Percentiles rank a stretch among this genome's conserved stretches.
phyloP scores from a whole-genome alignment of 2,113 vertebrate species.

The Oreochromis aureus region DNA sequence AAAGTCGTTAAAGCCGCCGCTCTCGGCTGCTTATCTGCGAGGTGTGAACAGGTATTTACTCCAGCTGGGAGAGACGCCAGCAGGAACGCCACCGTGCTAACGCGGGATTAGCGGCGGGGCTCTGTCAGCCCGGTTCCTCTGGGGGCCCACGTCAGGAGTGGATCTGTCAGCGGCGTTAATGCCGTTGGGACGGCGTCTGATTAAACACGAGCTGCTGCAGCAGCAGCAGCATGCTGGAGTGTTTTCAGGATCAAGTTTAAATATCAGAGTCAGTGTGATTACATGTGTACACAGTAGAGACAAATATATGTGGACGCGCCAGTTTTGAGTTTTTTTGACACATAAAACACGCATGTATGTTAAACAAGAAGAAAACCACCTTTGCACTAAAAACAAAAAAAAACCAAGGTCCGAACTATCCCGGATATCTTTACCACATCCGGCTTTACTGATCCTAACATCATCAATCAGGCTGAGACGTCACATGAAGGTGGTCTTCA shows the following conservation, averaged over 20 bases:
- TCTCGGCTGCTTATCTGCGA: constrained; percentile 48
- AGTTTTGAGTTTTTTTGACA: background rate
- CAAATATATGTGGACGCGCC: background rate
- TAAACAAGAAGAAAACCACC: background rate
- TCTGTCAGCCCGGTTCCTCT: constrained; percentile 37
- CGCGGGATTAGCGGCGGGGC: constrained; percentile 58
- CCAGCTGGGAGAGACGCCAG: constrained; percentile 44
- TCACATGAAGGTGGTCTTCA: background rate
- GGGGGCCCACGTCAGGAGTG: background rate
- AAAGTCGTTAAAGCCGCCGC: constrained; percentile 37
- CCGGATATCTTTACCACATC: background rate
- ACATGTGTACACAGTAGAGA: background rate
- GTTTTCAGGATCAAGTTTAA: background rate
- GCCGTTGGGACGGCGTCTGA: background rate
- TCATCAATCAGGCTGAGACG: background rate
- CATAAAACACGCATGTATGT: background rate
- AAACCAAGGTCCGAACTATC: background rate
- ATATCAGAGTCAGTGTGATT: background rate
- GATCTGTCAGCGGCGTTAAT: background rate
- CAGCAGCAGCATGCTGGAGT: background rate
- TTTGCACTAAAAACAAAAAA: background rate
- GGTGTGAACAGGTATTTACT: constrained; percentile 63
- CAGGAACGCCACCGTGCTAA: constrained; percentile 38
- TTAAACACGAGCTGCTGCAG: background rate
- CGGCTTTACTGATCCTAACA: background rate